Evolutionary conservation across 2,113 vertebrate genomes (phyloP).

Genomic region (Tenrec ecaudatus): DNA sequence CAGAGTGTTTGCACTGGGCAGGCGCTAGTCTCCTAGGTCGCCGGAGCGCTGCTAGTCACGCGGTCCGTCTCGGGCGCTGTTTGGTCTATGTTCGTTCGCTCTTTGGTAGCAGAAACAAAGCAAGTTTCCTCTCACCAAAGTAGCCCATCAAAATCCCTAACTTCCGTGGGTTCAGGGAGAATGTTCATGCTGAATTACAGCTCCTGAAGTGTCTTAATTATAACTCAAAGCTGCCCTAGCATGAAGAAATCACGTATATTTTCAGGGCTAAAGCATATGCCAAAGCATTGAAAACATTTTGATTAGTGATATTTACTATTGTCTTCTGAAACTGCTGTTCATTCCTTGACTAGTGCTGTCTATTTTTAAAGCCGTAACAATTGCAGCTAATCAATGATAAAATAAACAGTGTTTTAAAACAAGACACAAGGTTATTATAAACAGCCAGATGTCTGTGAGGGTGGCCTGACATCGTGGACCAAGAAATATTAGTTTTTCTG

Average conservation of each 20-base stretch:
- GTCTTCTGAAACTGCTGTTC: constrained; percentile 16
- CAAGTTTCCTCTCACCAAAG: neutral
- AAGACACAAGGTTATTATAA: constrained; percentile 24
- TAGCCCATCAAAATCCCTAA: constrained; percentile 14
- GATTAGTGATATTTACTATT: neutral
- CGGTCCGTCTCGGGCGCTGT: neutral
- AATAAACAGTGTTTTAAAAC: constrained; percentile 28
- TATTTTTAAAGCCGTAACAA: constrained; percentile 34
- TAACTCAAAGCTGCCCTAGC: neutral
- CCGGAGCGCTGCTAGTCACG: neutral
- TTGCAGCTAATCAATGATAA: neutral
- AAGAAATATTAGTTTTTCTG: constrained; percentile 4
- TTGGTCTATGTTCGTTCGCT: neutral
- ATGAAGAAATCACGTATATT: constrained; percentile 23
- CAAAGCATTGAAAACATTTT: neutral
- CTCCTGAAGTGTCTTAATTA: neutral
- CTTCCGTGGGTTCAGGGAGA: constrained; percentile 6
- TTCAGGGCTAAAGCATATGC: neutral
- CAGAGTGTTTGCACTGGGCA: neutral
- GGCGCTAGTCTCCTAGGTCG: neutral
- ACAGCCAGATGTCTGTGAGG: neutral
- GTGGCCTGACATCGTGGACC: neutral
- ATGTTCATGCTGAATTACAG: neutral
- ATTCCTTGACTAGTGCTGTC: constrained; percentile 34
- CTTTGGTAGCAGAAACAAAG: neutral